Percentiles rank a stretch among this genome's conserved stretches.
These are phyloP conservation scores for Anorthoa munda DNA, from an alignment of 2,888 invertebrate species.

Conservation along the genomic window DNA sequence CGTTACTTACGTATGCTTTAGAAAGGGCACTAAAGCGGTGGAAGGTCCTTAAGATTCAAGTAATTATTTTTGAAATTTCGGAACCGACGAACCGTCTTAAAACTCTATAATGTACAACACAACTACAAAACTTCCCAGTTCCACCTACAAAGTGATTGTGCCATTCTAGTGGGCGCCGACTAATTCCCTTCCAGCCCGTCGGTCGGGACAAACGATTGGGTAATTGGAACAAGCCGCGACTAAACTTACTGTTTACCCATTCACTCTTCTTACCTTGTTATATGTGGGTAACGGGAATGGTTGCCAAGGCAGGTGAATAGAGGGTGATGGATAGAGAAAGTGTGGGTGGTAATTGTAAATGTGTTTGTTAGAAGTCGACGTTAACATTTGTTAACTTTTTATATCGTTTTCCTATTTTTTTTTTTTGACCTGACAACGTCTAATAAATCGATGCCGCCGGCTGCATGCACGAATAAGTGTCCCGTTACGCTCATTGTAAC, in stretches of 20 bases:
- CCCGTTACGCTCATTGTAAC: too few relatives aligned
- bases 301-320: conserved; percentile 13
- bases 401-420: too few relatives aligned
- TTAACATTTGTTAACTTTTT: too few relatives aligned
- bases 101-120: not conserved
- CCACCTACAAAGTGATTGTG: conserved; percentile 41
- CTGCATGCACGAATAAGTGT: too few relatives aligned
- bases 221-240: conserved; percentile 63
- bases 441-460: too few relatives aligned
- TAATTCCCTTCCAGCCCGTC: conserved; percentile 56
- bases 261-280: conserved; percentile 44
- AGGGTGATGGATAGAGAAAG: not conserved
- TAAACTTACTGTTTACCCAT: conserved; percentile 56
- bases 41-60: too few relatives aligned
- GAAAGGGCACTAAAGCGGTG: too few relatives aligned
- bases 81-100: not conserved
- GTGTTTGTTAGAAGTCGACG: too few relatives aligned
- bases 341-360: conserved; percentile 13
- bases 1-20: too few relatives aligned
- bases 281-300: conserved; percentile 38
- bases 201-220: conserved; percentile 66
- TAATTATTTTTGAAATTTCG: too few relatives aligned
- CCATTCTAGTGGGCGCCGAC: conserved; percentile 45
- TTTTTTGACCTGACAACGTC: too few relatives aligned
- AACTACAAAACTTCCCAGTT: not conserved